Evolutionary conservation across 2,797 vertebrate genomes (phyloP), one percentile per base, ranked within the genome.

Genomic region (Lindbergichthys nudifrons): DNA sequence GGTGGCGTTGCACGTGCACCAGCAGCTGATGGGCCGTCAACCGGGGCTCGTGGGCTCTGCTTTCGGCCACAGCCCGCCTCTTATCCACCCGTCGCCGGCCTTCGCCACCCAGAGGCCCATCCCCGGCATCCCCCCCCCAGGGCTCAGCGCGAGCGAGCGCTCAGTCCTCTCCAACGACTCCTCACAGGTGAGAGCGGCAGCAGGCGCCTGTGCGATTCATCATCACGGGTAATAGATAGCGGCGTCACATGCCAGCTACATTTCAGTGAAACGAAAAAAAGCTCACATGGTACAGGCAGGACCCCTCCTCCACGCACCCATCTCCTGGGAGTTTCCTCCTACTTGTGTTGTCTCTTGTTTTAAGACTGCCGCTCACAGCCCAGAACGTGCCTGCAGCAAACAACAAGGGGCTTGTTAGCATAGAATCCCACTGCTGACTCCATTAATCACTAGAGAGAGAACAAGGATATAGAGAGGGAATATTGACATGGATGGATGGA

Each of bases 31-130:
- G 62, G 96, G 97, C 81, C 96, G 97, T 9, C 97, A 98, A 36
- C 96, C 97, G 60, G 96, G 96, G 71, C 84, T 98, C 48, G 91
- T 99, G 75, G 95, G 97, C 75, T 99, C 98, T 0, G 96, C 98
- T 51, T 99, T 99, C 36, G 97, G 98, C 91, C 97, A 99, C 92
- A 99, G 98, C 75, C 97, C 98, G 36, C 97, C 98, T 0, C 96
- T 99, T 87, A 96, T 99, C 87, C 97, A 99, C 91, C 97, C 97
- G 4, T 96, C 97, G 66, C 97, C 97, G 62, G 95, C 97, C 43
- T 99, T 98, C 77, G 95, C 96, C 87, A 95, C 96, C 73, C 98
- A 99, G 94, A 95, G 97, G 83, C 96, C 97, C 53, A 94, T 98
- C 42, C 96, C 97, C 0, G 96, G 97, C 81, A 97, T 99, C 80